Evolutionary conservation across 2,797 vertebrate species (phyloP).

Genomic region (Sebastes jordani): DNA sequence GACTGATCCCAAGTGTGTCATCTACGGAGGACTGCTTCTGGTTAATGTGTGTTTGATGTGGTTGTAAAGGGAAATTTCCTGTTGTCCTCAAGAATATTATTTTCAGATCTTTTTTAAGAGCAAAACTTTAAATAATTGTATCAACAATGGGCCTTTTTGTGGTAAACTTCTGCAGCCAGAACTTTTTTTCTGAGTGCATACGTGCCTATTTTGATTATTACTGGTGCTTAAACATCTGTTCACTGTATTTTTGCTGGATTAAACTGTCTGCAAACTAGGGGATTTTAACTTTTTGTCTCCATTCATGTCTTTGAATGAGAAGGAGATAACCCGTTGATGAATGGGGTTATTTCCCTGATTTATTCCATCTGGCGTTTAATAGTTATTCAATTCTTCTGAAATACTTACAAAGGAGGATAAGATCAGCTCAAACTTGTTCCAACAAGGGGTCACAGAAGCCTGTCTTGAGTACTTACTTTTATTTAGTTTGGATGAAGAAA

Average conservation of each 20-base stretch:
- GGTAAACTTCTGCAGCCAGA: background rate
- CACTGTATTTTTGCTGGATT: constrained; percentile 25
- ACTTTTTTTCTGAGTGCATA: background rate
- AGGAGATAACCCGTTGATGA: background rate
- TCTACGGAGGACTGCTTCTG: constrained; percentile 32
- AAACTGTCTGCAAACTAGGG: background rate
- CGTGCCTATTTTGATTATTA: background rate
- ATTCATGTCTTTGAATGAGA: constrained; percentile 29
- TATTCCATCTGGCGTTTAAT: constrained; percentile 28
- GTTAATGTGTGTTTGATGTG: constrained; percentile 42
- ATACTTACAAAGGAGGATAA: constrained; percentile 13
- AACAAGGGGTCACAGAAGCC: background rate
- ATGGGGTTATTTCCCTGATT: constrained; percentile 6
- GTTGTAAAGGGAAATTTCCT: constrained; percentile 11
- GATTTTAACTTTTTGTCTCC: constrained; percentile 1
- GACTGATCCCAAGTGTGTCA: constrained; percentile 60
- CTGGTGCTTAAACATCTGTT: background rate
- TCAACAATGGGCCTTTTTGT: background rate
- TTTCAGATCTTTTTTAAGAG: background rate
- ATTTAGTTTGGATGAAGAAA: constrained; percentile 46
- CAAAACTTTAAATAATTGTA: background rate
- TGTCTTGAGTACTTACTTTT: constrained; percentile 14
- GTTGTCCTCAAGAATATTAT: background rate
- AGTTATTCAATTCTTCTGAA: constrained; percentile 21
- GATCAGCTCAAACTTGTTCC: constrained; percentile 11